These are phyloP conservation scores for Ridgeia piscesae DNA, from an alignment of 1,140 invertebrate genomes.

Conservation along the genomic window DNA sequence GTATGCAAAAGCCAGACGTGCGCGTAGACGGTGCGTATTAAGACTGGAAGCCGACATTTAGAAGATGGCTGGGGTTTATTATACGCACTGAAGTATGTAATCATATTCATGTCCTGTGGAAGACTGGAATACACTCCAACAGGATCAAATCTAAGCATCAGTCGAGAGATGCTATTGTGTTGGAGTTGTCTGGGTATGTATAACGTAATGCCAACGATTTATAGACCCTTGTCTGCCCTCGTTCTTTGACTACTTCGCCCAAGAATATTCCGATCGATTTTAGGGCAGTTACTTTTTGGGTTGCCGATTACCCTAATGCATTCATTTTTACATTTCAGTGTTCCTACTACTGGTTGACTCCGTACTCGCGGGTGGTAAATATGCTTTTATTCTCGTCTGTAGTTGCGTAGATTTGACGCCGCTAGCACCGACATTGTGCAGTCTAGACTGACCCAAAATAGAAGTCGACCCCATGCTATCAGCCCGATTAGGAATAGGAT, in stretches of 20 bases:
- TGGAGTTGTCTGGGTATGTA: background rate
- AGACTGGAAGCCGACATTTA: background rate
- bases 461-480: background rate
- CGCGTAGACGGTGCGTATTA: background rate
- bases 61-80: conserved; percentile 4
- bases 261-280: background rate
- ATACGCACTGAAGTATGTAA: background rate
- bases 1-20: background rate
- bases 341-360: conserved; percentile 4
- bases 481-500: background rate
- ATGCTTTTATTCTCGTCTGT: background rate
- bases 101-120: conserved; percentile 5
- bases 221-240: background rate
- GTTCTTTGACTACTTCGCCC: background rate
- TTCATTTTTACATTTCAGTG: background rate
- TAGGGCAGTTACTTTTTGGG: background rate
- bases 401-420: background rate
- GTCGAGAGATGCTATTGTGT: background rate
- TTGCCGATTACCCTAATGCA: background rate
- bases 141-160: background rate
- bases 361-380: background rate
- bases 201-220: background rate
- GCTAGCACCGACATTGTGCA: background rate
- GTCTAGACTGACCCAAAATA: background rate
- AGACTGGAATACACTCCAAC: background rate